Evolutionary conservation across 2,888 invertebrate species (phyloP).

Genomic region (Heliconius ismenius): DNA sequence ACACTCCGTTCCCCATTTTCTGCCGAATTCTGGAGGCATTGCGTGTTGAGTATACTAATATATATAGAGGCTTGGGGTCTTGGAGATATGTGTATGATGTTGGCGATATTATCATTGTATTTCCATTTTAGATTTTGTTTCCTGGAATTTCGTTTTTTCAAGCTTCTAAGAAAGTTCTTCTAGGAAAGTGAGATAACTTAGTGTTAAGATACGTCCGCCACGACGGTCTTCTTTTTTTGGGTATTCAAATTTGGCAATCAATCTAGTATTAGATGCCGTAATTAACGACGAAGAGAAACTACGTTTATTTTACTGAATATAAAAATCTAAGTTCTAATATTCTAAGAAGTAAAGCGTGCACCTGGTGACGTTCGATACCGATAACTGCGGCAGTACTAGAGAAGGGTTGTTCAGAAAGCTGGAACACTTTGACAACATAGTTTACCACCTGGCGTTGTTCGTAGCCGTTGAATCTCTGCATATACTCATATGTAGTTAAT

Average conservation of each 20-base stretch:
- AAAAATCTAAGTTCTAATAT: conserved; percentile 1
- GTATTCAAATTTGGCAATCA: too few species aligned
- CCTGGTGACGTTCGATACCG: conserved; percentile 18
- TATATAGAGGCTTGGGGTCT: too few species aligned
- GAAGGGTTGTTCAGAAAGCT: conserved; percentile 23
- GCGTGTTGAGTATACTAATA: too few species aligned
- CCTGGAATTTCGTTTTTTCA: background rate
- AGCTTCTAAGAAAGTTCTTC: too few species aligned
- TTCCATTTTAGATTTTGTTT: background rate
- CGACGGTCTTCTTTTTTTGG: too few species aligned
- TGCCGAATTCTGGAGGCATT: too few species aligned
- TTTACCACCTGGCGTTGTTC: background rate
- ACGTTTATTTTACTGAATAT: too few species aligned
- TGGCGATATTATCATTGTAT: background rate
- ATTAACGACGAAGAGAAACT: too few species aligned
- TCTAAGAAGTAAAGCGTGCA: background rate
- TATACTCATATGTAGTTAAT: background rate
- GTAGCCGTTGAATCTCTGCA: background rate
- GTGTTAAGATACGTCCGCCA: too few species aligned
- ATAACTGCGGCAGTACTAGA: conserved; percentile 15
- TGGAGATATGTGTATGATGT: background rate
- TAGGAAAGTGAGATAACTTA: too few species aligned
- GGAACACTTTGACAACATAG: conserved; percentile 14
- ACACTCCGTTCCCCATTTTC: too few species aligned
- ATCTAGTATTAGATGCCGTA: too few species aligned